Evolutionary conservation across 2,113 vertebrate species (phyloP).

Genomic region (Mirza zaza): DNA sequence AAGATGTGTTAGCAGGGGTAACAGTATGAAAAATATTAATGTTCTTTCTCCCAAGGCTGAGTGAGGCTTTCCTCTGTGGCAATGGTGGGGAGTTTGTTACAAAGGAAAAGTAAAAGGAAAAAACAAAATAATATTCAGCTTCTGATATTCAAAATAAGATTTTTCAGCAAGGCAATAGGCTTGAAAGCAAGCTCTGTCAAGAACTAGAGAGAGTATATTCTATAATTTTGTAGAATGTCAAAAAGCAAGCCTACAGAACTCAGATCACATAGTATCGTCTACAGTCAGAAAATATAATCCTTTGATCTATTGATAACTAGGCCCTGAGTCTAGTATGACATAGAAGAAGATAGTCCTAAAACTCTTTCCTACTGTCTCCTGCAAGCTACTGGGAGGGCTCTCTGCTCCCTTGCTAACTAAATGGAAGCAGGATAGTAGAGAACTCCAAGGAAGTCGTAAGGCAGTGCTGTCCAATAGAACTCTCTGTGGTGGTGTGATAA

Average conservation of each 20-base stretch:
- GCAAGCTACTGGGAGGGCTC: background rate
- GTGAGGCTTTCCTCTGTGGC: background rate
- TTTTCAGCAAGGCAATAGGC: background rate
- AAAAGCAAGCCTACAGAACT: conserved; percentile 1
- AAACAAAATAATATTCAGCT: background rate
- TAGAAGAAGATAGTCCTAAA: background rate
- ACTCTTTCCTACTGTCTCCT: background rate
- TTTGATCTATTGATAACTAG: conserved; percentile 29
- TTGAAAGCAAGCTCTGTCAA: conserved; percentile 19
- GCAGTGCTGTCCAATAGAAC: background rate
- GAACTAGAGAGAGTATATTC: conserved; percentile 10
- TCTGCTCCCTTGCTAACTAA: background rate
- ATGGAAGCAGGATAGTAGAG: background rate
- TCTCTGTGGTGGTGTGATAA: background rate
- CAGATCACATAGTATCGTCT: background rate
- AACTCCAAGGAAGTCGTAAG: background rate
- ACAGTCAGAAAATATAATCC: background rate
- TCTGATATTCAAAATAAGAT: conserved; percentile 16
- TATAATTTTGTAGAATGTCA: background rate
- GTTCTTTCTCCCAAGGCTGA: background rate
- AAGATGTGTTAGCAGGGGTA: background rate
- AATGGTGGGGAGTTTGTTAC: background rate
- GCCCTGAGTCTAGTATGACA: background rate
- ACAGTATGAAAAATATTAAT: background rate
- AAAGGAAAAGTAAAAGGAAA: background rate